Base-by-base conservation (phyloP, 2,797 vertebrate species). In the Tokudaia muenninki region DNA sequence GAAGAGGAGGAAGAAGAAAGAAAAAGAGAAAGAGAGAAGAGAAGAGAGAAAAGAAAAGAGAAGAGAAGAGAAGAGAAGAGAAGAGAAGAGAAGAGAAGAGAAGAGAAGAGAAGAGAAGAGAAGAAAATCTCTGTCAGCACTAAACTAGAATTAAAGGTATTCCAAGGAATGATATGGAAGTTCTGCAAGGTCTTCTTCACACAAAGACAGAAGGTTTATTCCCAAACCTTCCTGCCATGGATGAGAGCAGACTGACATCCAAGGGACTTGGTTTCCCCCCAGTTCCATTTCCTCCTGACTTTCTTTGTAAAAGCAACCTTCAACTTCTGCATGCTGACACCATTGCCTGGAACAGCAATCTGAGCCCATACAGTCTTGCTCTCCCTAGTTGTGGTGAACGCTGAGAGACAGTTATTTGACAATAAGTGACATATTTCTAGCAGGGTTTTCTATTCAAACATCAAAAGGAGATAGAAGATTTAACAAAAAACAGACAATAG, bases 111-210 rank as follows among this genome's bases (percentile, higher is more conserved):
- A 14, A 31, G 29, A 65, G 12, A 31, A 29, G n/a, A n/a, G n/a
- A 34, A 2, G 14, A 8, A 93, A 96, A 92, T 87, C 50, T 65
- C 44, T 93, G n/a, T 52, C 2, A 50, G 82, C 87, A 70, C 37
- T 47, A 79, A 84, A n/a, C 63, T 90, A 93, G 92, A 96, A 90
- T n/a, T 44, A 70, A 80, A 93, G 74, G 29, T 70, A 47, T 19
- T 31, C 24, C 41, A n/a, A 61, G 65, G 50, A 94, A 80, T 26
- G 59, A 75, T 55, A 78, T 79, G 34, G 81, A 52, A 70, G 79
- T 34, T 59, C 59, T 22, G 17, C 41, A 55, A 31, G 41, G 8
- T 34, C 59, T 70, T n/a, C 4, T 83, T 77, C 87, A 55, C 13
- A 59, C 52, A 61, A 50, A 89, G 24, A 29, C 22, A 24, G 22